Percentiles rank a stretch among this genome's conserved stretches.
phyloP scores from a whole-genome alignment of 2,797 vertebrate species.

The Chiroxiphia lanceolata region DNA sequence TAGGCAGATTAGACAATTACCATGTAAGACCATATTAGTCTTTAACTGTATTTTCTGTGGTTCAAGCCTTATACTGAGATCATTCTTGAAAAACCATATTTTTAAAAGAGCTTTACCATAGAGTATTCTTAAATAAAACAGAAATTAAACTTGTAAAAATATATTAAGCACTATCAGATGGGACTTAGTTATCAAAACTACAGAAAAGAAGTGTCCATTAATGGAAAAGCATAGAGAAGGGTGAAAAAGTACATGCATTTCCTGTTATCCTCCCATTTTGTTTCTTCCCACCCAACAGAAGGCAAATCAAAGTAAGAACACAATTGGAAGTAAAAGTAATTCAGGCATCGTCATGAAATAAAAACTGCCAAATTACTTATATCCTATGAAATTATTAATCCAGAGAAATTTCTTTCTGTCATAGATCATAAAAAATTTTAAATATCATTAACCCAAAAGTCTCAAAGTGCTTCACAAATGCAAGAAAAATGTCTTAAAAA shows the following conservation, averaged over 20 bases:
- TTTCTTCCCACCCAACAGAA: not conserved
- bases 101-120: not conserved
- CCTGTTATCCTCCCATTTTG: not conserved
- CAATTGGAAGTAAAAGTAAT: not conserved
- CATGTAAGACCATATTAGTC: not conserved
- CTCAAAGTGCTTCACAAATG: not conserved
- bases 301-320: not conserved
- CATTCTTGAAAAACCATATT: not conserved
- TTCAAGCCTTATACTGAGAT: not conserved
- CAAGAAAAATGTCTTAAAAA: not conserved
- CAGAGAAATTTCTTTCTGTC: not conserved
- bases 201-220: not conserved
- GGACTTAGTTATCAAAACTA: not conserved
- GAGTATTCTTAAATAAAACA: not conserved
- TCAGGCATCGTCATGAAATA: not conserved
- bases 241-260: not conserved
- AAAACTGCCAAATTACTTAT: not conserved
- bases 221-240: not conserved
- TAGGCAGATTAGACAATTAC: not conserved
- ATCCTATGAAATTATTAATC: not conserved
- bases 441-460: not conserved
- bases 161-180: not conserved
- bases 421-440: not conserved
- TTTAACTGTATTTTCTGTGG: not conserved
- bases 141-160: not conserved